A percentile compares a stretch with the other conserved stretches of the same genome.
Evolutionary conservation across 2,888 invertebrate genomes (phyloP).

Genomic region (Microplitis deprimator): DNA sequence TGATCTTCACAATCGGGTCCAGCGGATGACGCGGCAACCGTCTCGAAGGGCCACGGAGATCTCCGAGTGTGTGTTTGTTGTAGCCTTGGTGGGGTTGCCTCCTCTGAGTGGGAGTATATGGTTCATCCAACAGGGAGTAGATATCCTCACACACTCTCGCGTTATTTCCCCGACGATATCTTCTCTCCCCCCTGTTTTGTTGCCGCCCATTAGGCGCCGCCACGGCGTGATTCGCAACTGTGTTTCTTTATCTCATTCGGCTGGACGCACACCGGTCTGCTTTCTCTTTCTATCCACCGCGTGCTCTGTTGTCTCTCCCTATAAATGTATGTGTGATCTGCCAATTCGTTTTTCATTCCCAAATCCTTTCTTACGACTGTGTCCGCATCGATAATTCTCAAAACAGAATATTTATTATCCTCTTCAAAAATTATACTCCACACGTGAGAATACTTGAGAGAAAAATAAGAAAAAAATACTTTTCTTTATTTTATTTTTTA

Average conservation of each 20-base stretch:
- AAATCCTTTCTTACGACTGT: conserved; percentile 14
- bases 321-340: conserved; percentile 24
- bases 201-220: conserved; percentile 71
- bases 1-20: conserved; percentile 58
- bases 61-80: conserved; percentile 53
- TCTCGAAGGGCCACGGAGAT: conserved; percentile 57
- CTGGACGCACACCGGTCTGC: conserved; percentile 31
- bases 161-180: conserved; percentile 44
- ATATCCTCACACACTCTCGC: conserved; percentile 15
- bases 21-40: conserved; percentile 54
- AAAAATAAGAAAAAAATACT: background rate
- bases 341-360: conserved; percentile 33
- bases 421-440: background rate
- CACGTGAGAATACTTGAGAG: conserved; percentile 1
- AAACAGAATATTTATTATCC: background rate
- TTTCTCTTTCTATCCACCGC: conserved; percentile 16
- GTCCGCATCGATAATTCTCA: conserved; percentile 31
- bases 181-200: conserved; percentile 60
- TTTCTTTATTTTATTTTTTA: background rate
- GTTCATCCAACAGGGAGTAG: background rate
- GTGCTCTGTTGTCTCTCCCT: conserved; percentile 1
- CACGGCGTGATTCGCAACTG: conserved; percentile 70
- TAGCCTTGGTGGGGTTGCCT: conserved; percentile 34
- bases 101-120: conserved; percentile 26
- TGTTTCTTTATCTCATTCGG: conserved; percentile 65